Base-by-base conservation (phyloP, 2,113 vertebrate genomes). In the Prochilodus magdalenae region DNA sequence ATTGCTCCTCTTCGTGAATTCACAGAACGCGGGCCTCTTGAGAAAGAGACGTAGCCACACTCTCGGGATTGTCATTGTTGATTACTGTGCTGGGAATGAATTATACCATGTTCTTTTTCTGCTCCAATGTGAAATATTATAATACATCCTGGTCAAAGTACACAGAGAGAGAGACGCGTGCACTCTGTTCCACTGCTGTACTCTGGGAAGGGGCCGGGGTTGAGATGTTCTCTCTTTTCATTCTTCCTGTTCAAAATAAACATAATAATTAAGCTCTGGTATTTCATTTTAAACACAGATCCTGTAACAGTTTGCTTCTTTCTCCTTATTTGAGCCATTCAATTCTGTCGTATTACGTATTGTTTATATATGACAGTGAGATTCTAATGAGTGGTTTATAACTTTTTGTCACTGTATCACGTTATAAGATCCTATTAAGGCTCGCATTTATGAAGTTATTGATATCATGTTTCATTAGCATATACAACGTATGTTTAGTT, bases 1-100 rank as follows among this genome's bases (percentile, higher is more conserved):
- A 84, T 62, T 75, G 63, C 57, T 49, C n/a, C 29, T 69, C 53
- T 69, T 51, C 40, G 30, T 53, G 70, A 60, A 36, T 51, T 62
- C 11, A 27, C 22, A 36, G 24, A 26, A 59, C 1, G 24, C 33
- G 15, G 63, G 49, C 75, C 26, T 70, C 24, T 57, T 47, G 36
- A 72, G 51, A 65, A 67, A 84, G 29, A 73, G 59, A 79, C 51
- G 40, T 63, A 49, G 62, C 36, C 18, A 67, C 13, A 13, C 40
- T 36, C 75, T 73, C 29, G 26, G 60, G 70, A 73, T 73, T 55
- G 29, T 30, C 36, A 63, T 53, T 73, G 78, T 73, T 72, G 75
- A 73, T 73, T 65, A 73, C 40, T 78, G 57, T 66, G 30, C 24
- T 57, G 12, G 49, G 47, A 79, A 79, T 67, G 70, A 80, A 63